These are phyloP conservation scores for Chloroceryle aenea DNA, from an alignment of 2,113 vertebrate species.

Conservation along the genomic window DNA sequence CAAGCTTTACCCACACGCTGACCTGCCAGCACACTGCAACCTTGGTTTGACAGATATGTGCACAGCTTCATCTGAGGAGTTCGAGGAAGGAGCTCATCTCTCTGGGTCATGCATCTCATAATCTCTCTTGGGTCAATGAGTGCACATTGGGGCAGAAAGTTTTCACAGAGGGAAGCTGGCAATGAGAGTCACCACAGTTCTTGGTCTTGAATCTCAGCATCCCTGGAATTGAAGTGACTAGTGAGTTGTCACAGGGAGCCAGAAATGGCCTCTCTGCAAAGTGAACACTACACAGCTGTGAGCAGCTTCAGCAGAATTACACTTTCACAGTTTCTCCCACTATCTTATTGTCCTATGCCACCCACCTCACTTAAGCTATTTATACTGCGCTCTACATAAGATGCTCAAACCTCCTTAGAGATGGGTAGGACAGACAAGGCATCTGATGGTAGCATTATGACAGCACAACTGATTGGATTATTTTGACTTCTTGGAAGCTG, in stretches of 20 bases:
- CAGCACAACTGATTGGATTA: not conserved
- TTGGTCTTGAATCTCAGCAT: not conserved
- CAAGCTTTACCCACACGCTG: not conserved
- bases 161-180: not conserved
- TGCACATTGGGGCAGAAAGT: not conserved
- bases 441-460: not conserved
- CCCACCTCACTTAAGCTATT: not conserved
- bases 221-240: not conserved
- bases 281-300: not conserved
- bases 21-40: not conserved
- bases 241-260: not conserved
- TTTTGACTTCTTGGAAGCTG: not conserved
- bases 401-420: not conserved
- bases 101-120: not conserved
- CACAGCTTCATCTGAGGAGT: not conserved
- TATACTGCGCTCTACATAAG: not conserved
- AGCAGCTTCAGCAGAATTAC: not conserved
- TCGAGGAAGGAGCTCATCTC: not conserved
- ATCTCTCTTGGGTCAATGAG: not conserved
- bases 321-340: accelerated
- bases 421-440: not conserved
- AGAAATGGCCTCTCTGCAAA: not conserved
- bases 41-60: not conserved
- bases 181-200: not conserved
- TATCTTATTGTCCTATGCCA: conserved; percentile 32